Evolutionary conservation across 2,113 vertebrate species (phyloP).

Genomic region (Daphoenositta chrysoptera): DNA sequence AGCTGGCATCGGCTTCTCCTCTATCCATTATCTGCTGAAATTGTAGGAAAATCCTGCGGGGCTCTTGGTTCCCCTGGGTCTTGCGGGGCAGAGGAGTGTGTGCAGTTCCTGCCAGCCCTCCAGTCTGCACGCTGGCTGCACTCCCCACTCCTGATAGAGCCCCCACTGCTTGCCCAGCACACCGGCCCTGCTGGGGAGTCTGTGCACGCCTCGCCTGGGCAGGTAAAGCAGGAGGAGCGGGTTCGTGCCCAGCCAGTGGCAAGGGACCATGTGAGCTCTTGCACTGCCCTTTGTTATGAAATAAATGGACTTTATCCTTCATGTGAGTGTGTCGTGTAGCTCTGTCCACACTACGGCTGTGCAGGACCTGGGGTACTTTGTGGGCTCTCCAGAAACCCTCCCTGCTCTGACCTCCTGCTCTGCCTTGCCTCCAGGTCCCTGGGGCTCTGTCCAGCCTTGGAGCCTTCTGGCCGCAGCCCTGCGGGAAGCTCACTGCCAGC

Average conservation of each 20-base stretch:
- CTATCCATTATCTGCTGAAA: background rate
- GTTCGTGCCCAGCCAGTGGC: background rate
- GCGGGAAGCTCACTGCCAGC: background rate
- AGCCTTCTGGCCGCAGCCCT: fast-evolving
- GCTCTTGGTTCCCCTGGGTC: background rate
- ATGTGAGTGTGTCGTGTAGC: fast-evolving
- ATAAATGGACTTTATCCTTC: constrained; percentile 41
- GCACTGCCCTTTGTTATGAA: background rate
- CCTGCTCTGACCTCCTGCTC: background rate
- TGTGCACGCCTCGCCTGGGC: background rate
- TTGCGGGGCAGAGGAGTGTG: fast-evolving
- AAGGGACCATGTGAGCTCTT: background rate
- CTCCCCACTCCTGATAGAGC: background rate
- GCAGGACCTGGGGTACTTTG: background rate
- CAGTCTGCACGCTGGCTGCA: fast-evolving
- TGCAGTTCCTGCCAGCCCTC: background rate
- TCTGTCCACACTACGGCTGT: background rate
- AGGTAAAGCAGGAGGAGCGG: background rate
- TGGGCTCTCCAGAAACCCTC: background rate
- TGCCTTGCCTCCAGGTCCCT: background rate
- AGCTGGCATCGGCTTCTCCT: background rate
- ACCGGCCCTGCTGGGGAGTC: fast-evolving
- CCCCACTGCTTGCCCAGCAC: fast-evolving
- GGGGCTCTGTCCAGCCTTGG: background rate
- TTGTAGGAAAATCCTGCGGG: background rate